phyloP scores from a whole-genome alignment of 53 echinoderm and acorn worm species.

The Luidia sarsii region DNA sequence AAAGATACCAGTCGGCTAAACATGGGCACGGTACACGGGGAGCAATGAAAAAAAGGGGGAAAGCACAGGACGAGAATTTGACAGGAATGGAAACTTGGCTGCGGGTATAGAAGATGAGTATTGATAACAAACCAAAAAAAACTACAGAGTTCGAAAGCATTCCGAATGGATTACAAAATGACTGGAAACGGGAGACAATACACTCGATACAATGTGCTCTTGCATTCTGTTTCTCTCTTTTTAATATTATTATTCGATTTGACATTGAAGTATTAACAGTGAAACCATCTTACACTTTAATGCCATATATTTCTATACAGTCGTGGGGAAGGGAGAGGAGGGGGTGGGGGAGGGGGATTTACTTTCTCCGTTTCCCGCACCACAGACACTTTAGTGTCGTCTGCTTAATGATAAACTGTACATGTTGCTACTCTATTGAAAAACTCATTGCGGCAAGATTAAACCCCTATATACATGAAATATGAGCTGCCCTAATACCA shows the following conservation, averaged over 20 bases:
- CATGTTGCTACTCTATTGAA: not conserved
- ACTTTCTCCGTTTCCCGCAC: no score
- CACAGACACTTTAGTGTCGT: not conserved
- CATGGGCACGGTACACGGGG: constrained; percentile 30
- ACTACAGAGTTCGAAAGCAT: not conserved
- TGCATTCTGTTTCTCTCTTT: no score
- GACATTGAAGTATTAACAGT: no score
- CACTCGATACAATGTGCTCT: no score
- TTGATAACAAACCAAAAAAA: not conserved
- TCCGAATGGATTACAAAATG: not conserved
- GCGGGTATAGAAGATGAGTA: not conserved
- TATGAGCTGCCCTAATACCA: constrained; percentile 28
- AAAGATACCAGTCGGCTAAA: constrained; percentile 32
- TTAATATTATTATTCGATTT: no score
- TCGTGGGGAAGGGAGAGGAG: no score
- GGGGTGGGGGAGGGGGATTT: no score
- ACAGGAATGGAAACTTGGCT: not conserved
- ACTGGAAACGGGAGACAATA: not conserved
- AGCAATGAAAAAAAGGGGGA: not conserved
- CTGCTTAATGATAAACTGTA: not conserved
- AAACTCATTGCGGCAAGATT: constrained; percentile 45
- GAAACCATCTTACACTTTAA: no score
- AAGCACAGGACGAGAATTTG: constrained; percentile 4
- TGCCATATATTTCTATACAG: no score
- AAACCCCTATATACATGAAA: constrained; percentile 44